Evolutionary conservation across 2,113 vertebrate species (phyloP).

Genomic region (Columbina picui): DNA sequence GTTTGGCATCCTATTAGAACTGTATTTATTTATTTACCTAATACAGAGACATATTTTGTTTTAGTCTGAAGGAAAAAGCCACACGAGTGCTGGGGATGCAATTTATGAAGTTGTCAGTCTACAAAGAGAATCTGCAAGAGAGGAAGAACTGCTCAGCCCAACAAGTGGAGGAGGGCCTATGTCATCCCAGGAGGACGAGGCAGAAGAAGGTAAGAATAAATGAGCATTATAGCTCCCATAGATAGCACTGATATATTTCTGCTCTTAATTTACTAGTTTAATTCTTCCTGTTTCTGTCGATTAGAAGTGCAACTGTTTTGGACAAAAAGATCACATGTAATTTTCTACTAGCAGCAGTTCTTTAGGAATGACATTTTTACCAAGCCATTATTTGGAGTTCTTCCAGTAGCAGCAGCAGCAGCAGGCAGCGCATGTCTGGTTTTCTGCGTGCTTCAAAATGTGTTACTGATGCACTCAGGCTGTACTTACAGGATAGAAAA

Average conservation of each 20-base stretch:
- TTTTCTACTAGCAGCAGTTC: background rate
- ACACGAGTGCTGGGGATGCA: conserved; percentile 81
- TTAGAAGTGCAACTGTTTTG: background rate
- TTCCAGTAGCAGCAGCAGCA: background rate
- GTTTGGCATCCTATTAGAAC: background rate
- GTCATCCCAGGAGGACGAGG: conserved; percentile 90
- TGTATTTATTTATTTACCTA: background rate
- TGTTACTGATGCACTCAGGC: background rate
- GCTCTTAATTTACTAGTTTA: background rate
- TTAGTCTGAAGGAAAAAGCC: conserved; percentile 83
- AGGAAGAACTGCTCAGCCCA: conserved; percentile 75
- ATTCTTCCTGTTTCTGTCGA: background rate
- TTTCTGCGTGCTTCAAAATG: background rate
- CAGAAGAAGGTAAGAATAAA: conserved; percentile 86
- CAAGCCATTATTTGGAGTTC: background rate
- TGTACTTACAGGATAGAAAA: background rate
- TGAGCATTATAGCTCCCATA: background rate
- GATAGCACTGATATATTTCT: background rate
- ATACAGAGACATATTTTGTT: background rate
- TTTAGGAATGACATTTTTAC: background rate
- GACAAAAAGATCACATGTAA: background rate
- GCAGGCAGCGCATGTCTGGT: rapidly evolving
- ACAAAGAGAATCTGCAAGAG: conserved; percentile 87
- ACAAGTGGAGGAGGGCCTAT: conserved; percentile 73
- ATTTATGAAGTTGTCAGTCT: conserved; percentile 95